Conservation (phyloP, 2,113 vertebrate species). For the Urocynchramus pylzowi region DNA sequence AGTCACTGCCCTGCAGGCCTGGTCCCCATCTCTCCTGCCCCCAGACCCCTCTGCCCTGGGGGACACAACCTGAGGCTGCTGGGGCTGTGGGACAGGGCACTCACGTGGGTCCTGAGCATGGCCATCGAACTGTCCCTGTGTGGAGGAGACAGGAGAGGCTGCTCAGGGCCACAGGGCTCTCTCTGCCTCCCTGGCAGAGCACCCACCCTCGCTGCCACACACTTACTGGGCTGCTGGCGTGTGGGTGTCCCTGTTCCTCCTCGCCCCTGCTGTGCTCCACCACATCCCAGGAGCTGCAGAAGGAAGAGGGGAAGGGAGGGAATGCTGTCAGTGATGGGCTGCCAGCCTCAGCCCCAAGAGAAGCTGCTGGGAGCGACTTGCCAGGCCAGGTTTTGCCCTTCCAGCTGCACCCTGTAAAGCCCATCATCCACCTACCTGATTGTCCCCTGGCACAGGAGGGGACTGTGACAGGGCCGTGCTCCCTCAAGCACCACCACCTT, state of each 20-base stretch:
- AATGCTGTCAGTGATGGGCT: accelerated
- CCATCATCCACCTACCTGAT: background rate
- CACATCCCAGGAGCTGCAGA: background rate
- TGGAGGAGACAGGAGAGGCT: background rate
- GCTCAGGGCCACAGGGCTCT: background rate
- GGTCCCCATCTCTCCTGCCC: background rate
- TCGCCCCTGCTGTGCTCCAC: background rate
- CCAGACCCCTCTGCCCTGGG: background rate
- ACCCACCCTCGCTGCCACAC: accelerated
- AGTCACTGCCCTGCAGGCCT: accelerated
- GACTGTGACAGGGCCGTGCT: accelerated
- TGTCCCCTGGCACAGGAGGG: background rate
- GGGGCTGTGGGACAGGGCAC: background rate
- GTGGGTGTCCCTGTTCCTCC: background rate
- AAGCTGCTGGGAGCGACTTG: accelerated
- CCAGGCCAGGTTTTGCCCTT: background rate
- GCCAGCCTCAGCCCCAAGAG: accelerated
- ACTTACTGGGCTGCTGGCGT: background rate
- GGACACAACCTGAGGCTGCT: background rate
- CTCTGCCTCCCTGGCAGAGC: accelerated
- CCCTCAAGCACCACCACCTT: background rate
- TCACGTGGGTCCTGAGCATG: conserved; percentile 50
- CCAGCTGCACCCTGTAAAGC: accelerated
- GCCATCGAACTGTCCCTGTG: conserved; percentile 27
- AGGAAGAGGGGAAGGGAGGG: background rate